Base-by-base conservation (phyloP, 2,113 vertebrate genomes). In the Pelecanoides urinatrix region DNA sequence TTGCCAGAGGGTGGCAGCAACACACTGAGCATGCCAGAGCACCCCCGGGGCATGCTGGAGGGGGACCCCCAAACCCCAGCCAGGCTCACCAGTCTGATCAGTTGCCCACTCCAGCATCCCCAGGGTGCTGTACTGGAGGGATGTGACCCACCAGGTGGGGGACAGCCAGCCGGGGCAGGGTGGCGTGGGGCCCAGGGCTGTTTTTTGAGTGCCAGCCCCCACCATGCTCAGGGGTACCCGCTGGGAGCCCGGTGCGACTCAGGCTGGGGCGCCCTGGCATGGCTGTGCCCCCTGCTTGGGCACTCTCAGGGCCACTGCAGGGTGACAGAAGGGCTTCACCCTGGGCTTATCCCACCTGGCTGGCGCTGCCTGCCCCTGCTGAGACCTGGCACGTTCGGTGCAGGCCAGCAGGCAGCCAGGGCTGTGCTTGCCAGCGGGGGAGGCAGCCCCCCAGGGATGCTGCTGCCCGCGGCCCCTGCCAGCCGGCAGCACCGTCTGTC, bases 1-100 rank as follows among this genome's bases (percentile, higher is more conserved):
- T 40, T 75, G 62, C 96, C 94, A 62, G 88, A 7, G 36, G 92
- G 92, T 92, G 94, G 96, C 96, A 95, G 96, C 89, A 88, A 21
- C 71, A 50, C 82, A 82, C 71, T 9, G 11, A 62, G 29, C 75
- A 53, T 50, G 79, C 44, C 27, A 32, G 74, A 47, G 34, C 55
- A 81, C 36, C 32, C 40, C 8, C 10, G 4, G 26, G 29, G 11
- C 62, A 61, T 47, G 86, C 56, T 3, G 5, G 18, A 38, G 22
- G 26, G 7, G 11, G 34, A 38, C 20, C 19, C 14, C 27, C 16
- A 29, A 47, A 4, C 9, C 30, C 10, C 32, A 23, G 53, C 38
- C 58, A 38, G 47, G 11, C n/a, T 72, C 67, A 27, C 55, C 76
- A 84, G 59, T 61, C 36, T 11, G 27, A 72, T 44, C 32, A 50